phyloP scores from a whole-genome alignment of 2,113 vertebrate species.

The Bothrops jararaca region DNA sequence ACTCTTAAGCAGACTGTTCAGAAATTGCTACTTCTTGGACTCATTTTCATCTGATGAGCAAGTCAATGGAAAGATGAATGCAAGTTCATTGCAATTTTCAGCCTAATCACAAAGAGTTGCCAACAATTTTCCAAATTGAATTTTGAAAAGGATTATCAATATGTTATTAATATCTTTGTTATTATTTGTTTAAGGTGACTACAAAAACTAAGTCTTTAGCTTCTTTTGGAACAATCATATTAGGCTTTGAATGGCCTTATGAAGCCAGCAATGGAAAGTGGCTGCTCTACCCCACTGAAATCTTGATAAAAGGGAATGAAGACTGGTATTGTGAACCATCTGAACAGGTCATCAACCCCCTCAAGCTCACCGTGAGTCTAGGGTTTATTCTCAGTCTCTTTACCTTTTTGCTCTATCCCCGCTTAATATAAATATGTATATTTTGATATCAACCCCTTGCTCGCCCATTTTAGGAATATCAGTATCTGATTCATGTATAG shows the following conservation, averaged over 20 bases:
- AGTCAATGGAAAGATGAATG: background rate
- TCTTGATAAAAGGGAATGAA: conserved; percentile 69
- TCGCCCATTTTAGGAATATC: too few species aligned
- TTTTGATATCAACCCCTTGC: background rate
- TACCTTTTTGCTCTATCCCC: too few species aligned
- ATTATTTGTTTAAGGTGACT: conserved; percentile 70
- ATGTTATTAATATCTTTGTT: background rate
- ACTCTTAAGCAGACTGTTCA: background rate
- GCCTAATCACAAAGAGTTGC: background rate
- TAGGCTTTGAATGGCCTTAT: conserved; percentile 89
- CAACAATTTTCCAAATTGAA: background rate
- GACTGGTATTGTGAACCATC: conserved; percentile 76
- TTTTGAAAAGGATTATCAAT: background rate
- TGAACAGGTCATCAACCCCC: conserved; percentile 78
- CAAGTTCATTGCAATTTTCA: background rate
- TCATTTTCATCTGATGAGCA: background rate
- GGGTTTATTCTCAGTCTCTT: background rate
- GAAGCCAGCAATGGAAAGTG: conserved; percentile 91
- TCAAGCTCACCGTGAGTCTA: conserved; percentile 84
- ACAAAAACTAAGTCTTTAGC: conserved; percentile 75
- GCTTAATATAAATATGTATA: background rate
- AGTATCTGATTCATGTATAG: background rate
- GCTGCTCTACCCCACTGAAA: conserved; percentile 90
- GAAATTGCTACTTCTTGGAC: background rate
- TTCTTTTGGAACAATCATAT: conserved; percentile 75